Base-by-base conservation (phyloP, 2,113 vertebrate genomes). In the Hippocampus abdominalis region DNA sequence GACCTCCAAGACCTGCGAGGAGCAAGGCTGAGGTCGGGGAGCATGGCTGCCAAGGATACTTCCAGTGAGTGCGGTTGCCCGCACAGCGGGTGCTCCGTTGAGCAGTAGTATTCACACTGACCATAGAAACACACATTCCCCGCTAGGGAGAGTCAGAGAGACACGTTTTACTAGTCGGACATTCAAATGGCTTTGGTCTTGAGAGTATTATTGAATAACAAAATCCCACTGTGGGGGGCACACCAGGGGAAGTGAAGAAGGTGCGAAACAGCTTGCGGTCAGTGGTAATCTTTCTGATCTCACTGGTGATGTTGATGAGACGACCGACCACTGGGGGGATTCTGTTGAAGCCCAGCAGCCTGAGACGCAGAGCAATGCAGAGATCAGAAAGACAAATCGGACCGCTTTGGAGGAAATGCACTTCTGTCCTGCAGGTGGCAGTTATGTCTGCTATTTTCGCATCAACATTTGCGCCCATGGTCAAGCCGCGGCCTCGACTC, bases 1-100 rank as follows among this genome's bases (percentile, higher is more conserved):
- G 97, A 98, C 79, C 96, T 94, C 97, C 96, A 99, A 4, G 96
- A 97, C 84, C 96, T 97, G 87, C 97, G 93, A 40, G 96, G 95
- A 6, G 95, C 96, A 39, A 99, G 80, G 0, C 88, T 89, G 79
- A 97, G 84, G 74, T 98, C 96, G 0, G 96, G 96, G 2, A 98
- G 91, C 89, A 98, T 98, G 72, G 94, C 92, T 0, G 96, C 96
- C 81, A 99, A 88, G 0, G 97, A 98, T 3, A 94, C 96, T 81
- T 99, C 97, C 0, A 99, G 93, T 71, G 88, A 89, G 53, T 97
- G 94, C 0, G 97, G 96, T 67, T 89, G 94, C 29, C 97, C 97
- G 0, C 97, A 99, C 48, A 98, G 89, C 0, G 96, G 95, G 0
- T 97, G 94, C 84, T 99, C 97, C 0, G 95, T 91, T 0, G 96